These are phyloP conservation scores for Drosophila ironensis DNA, from an alignment of 1,140 invertebrate species.

Conservation along the genomic window DNA sequence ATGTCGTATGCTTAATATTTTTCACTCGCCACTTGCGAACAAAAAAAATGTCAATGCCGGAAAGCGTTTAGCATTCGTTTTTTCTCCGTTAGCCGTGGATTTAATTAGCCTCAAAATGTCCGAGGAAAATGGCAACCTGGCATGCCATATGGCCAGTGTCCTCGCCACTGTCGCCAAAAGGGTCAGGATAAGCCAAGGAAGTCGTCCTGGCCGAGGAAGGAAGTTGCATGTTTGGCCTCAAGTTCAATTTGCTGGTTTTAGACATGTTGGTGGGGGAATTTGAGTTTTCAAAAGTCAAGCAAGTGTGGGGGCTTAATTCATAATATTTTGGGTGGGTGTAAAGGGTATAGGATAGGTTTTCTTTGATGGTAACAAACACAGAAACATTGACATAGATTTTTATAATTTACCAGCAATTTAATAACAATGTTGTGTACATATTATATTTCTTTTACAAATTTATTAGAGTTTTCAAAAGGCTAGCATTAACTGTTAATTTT, in stretches of 20 bases:
- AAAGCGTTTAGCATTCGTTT: constrained; percentile 69
- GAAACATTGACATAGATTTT: too few relatives aligned
- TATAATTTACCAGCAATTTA: too few relatives aligned
- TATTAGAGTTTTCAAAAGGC: too few relatives aligned
- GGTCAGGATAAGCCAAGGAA: constrained; percentile 49
- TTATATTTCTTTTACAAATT: too few relatives aligned
- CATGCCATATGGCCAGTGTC: constrained; percentile 55
- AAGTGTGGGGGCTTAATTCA: background rate
- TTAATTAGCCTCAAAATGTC: constrained; percentile 76
- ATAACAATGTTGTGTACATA: too few relatives aligned
- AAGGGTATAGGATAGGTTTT: too few relatives aligned
- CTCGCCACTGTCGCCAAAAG: background rate
- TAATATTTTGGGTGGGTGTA: background rate
- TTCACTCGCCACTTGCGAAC: constrained; percentile 7
- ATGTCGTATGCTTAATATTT: constrained; percentile 71
- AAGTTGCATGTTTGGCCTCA: constrained; percentile 67
- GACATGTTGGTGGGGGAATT: constrained; percentile 21
- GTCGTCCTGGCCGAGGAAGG: constrained; percentile 27
- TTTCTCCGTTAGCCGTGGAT: constrained; percentile 47
- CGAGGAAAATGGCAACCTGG: constrained; percentile 54
- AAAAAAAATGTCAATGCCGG: constrained; percentile 74
- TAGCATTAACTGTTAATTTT: too few relatives aligned
- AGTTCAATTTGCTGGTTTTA: constrained; percentile 64
- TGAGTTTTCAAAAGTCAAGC: background rate
- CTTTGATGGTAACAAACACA: too few relatives aligned